Evolutionary conservation across 1,140 invertebrate species (phyloP), one percentile per base, ranked within the genome.

Genomic region (Sitodiplosis mosellana): DNA sequence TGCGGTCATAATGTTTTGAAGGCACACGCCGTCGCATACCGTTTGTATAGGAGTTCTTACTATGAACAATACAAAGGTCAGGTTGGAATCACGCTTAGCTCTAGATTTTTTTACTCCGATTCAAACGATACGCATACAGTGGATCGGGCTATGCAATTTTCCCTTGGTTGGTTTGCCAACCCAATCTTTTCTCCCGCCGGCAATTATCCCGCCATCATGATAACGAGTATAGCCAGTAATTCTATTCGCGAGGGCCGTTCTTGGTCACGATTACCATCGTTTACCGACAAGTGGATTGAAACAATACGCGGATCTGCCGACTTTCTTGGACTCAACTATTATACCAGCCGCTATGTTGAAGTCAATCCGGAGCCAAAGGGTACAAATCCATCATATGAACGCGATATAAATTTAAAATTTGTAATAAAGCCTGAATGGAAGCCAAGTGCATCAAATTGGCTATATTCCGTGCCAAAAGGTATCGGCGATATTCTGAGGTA

Each of bases 151-250:
- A 65, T 70, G 43, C 63, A 71, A 51, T 66, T 68, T 40, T 55
- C 75, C 71, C 63, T 70, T 36, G 80, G 80, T 12, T 79, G 76
- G 76, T 71, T 70, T 46, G 68, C 72, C 0, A 60, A 81, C 56
- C 75, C 76, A 15, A 72, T 81, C 48, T 74, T 73, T 59, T 69
- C 69, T 0, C 45, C 58, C 46, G 49, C 60, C 0, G 78, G 80
- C 0, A 74, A 80, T 55, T 82, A 80, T 59, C 76, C 79, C 0
- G 50, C 56, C 18, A 48, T 73, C 0, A 75, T 81, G 72, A 68
- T 72, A 45, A 54, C 61, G 12, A 56, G 65, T 34, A 63, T 80
- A 45, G 70, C 57, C 41, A 57, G 50, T 33, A 76, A 72, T 46
- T 80, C 74, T 55, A 59, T 51, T 21, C 51, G 56, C 5, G 70